A percentile compares a stretch with the other conserved stretches of the same genome.
Evolutionary conservation across 2,888 invertebrate species (phyloP).

Genomic region (Athalia circularis): DNA sequence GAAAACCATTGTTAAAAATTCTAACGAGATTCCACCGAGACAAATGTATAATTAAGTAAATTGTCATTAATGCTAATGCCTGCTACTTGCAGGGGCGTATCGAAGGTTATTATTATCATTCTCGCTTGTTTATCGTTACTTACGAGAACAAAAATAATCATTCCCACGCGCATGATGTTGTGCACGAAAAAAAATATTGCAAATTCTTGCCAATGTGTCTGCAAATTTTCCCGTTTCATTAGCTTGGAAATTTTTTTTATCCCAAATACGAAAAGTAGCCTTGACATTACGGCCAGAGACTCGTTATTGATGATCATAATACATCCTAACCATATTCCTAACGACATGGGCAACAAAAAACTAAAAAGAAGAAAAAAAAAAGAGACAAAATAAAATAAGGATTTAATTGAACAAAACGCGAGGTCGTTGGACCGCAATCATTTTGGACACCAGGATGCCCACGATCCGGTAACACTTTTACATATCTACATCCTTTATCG

Average conservation of each 20-base stretch:
- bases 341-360: background rate
- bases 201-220: no score
- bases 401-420: conserved; percentile 2
- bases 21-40: conserved; percentile 32
- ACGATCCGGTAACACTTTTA: conserved; percentile 15
- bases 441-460: conserved; percentile 24
- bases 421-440: conserved; percentile 40
- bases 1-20: conserved; percentile 30
- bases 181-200: background rate
- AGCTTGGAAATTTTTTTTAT: no score
- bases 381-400: background rate
- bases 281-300: no score
- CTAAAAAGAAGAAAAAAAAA: background rate
- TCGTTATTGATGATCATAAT: no score
- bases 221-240: no score
- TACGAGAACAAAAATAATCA: background rate
- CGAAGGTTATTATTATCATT: background rate
- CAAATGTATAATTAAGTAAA: conserved; percentile 38
- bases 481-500: conserved; percentile 32
- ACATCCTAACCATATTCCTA: no score
- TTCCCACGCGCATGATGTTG: background rate
- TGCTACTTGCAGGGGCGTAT: background rate
- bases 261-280: no score
- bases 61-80: conserved; percentile 28
- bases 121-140: conserved; percentile 1